Percentiles rank a stretch among this genome's conserved stretches.
Evolutionary conservation across 35 echinoderm and acorn worm species (phyloP).

Genomic region (Acanthaster planci): DNA sequence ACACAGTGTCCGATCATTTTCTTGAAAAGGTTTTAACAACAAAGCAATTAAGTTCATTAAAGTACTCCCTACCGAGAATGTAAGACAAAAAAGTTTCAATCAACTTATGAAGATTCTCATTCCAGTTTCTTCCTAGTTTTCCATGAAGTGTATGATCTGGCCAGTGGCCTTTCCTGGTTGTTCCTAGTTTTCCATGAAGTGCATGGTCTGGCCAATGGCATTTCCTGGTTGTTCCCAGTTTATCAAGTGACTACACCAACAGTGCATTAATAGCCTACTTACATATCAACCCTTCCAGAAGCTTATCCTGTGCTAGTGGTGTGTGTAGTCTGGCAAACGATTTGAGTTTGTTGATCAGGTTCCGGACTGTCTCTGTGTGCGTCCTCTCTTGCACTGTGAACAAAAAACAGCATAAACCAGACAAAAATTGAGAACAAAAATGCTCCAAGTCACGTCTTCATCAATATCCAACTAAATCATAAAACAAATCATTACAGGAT

Average conservation of each 20-base stretch:
- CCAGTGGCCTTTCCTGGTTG: no score
- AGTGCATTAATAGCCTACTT: constrained; percentile 46
- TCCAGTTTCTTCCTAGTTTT: not conserved
- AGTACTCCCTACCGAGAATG: no score
- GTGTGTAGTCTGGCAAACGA: constrained; percentile 76
- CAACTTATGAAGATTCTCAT: not conserved
- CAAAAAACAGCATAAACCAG: not conserved
- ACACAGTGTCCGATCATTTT: not conserved
- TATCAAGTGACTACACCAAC: not conserved
- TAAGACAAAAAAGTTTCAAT: no score
- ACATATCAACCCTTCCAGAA: constrained; percentile 92
- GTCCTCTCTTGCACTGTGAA: constrained; percentile 78
- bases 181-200: no score
- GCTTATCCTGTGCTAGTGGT: constrained; percentile 82
- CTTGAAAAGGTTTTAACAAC: no score
- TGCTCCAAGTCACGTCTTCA: not conserved
- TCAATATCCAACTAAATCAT: not conserved
- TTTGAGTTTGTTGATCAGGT: constrained; percentile 65
- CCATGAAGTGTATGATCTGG: no score
- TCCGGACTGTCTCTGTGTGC: constrained; percentile 67
- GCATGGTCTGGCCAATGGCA: no score
- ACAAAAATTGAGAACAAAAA: not conserved
- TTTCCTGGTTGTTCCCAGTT: no score
- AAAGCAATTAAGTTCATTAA: no score
- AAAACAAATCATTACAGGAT: not conserved